phyloP scores from a whole-genome alignment of 2,113 vertebrate species.

The Cnemophilus loriae region DNA sequence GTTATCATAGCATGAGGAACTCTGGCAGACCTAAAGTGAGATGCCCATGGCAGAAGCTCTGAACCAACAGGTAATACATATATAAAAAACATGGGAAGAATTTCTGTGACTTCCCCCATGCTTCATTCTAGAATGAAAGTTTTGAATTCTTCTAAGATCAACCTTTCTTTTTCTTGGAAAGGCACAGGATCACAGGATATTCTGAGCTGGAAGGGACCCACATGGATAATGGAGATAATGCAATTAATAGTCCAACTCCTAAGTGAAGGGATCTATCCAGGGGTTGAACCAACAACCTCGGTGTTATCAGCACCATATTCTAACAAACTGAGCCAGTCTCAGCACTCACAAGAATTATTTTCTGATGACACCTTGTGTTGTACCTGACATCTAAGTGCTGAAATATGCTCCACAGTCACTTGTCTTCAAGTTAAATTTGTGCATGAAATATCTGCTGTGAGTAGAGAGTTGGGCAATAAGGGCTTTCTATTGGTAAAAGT shows the following conservation, averaged over 20 bases:
- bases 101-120: not conserved
- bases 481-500: not conserved
- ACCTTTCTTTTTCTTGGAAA: not conserved
- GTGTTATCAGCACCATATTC: not conserved
- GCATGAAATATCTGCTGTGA: not conserved
- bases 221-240: not conserved
- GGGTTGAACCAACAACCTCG: rapidly evolving
- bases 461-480: not conserved
- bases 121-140: not conserved
- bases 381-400: not conserved
- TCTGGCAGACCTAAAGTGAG: not conserved
- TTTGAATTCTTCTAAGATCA: not conserved
- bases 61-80: not conserved
- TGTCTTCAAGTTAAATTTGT: not conserved
- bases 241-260: not conserved
- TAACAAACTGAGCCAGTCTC: not conserved
- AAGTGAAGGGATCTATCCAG: too few relatives aligned
- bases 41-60: not conserved
- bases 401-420: not conserved
- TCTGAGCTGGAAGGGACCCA: not conserved
- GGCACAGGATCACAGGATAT: not conserved
- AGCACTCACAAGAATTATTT: not conserved
- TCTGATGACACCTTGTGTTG: not conserved
- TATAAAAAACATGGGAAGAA: not conserved
- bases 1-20: not conserved